phyloP scores from a whole-genome alignment of 2,888 invertebrate genomes.

The Lochmaea crataegi region DNA sequence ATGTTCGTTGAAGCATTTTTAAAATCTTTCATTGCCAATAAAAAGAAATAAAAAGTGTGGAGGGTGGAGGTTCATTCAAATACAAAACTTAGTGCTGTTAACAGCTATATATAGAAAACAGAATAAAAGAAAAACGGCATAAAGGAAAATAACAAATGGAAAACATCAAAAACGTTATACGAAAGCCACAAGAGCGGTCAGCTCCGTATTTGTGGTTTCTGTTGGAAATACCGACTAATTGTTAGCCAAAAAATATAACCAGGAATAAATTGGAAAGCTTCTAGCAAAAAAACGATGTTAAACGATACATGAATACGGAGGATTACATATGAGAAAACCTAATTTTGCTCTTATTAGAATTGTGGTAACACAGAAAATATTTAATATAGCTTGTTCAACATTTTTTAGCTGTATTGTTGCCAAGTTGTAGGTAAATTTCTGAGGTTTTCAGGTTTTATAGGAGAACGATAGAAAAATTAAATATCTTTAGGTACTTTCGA shows the following conservation, averaged over 20 bases:
- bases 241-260: not conserved
- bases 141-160: not conserved
- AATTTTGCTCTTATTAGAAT: not conserved
- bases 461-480: too few relatives aligned
- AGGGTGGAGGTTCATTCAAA: not conserved
- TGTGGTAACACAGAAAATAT: not conserved
- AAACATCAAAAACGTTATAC: not conserved
- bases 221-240: constrained; percentile 4
- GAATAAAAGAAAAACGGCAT: not conserved
- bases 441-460: too few relatives aligned
- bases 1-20: too few relatives aligned
- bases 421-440: too few relatives aligned
- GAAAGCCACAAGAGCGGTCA: not conserved
- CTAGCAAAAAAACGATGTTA: not conserved
- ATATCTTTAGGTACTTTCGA: too few relatives aligned
- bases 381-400: too few relatives aligned
- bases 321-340: not conserved
- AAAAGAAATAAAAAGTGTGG: not conserved
- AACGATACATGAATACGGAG: not conserved
- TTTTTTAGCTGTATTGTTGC: too few relatives aligned
- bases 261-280: not conserved
- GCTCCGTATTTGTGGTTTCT: not conserved
- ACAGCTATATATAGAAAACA: not conserved
- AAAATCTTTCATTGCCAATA: too few relatives aligned
- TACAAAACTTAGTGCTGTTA: not conserved